Evolutionary conservation across 1,140 invertebrate genomes (phyloP), one percentile per base, ranked within the genome.

Genomic region (Apis cerana): DNA sequence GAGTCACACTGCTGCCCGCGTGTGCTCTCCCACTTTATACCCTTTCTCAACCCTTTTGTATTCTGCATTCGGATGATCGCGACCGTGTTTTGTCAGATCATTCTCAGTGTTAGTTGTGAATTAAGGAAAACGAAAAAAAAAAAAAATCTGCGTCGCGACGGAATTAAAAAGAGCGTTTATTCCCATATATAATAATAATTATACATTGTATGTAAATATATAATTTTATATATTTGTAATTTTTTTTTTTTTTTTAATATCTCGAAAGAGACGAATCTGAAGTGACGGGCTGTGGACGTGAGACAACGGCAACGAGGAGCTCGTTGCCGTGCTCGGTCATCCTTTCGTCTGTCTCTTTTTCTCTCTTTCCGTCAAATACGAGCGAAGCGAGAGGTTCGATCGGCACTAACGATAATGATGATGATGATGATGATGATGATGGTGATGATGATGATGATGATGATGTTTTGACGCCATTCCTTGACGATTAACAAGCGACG

Each of bases 61-160:
- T 85, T n/a, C 62, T 67, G 15, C 76, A 54, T 50, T 76, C 72
- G 48, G 65, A 79, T 59, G 84, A 52, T 17, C 43, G 33, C 54
- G 78, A 87, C 78, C 83, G 92, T 91, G 91, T 90, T 92, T 93
- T 91, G 92, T 91, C 92, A 91, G 85, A 88, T 92, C 91, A 88
- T 90, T 89, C 67, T 92, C 75, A 86, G 86, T 93, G 91, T 93
- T 93, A 93, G 91, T 89, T 93, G 92, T 93, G 89, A 91, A 86
- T 87, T 89, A 89, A 84, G 82, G 74, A 83, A 64, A 21, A 56
- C 0, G 19, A 67, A 67, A 43, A 13, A 12, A 23, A 62, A 61
- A 80, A 72, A 88, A 83, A 80, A 88, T 88, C 87, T 88, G 84
- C 90, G 89, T 90, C 88, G 84, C 88, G 72, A 80, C 82, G 74